A percentile compares a stretch with the other conserved stretches of the same genome.
These are phyloP conservation scores for Cerceris ruficornis DNA, from an alignment of 2,888 invertebrate genomes.

Conservation along the genomic window DNA sequence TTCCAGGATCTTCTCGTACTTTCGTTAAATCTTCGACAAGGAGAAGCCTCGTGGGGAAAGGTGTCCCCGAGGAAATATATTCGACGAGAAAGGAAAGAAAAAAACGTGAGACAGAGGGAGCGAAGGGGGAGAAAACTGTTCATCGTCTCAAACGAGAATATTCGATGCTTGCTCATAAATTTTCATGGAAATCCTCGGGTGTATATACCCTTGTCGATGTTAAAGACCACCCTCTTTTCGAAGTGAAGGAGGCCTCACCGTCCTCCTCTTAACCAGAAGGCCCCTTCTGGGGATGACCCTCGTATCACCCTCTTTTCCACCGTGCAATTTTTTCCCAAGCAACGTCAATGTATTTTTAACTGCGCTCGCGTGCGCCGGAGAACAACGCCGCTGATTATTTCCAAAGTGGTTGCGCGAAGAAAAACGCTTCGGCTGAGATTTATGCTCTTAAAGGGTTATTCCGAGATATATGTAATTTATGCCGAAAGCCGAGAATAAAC, in stretches of 20 bases:
- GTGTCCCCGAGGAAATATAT: slow-evolving; percentile 11
- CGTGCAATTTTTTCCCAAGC: slow-evolving; percentile 34
- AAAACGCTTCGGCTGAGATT: slow-evolving; percentile 3
- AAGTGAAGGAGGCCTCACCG: slow-evolving; percentile 33
- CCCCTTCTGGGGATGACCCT: slow-evolving; percentile 40
- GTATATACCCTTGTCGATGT: slow-evolving; percentile 45
- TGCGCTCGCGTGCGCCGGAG: slow-evolving; percentile 6
- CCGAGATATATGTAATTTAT: slow-evolving; percentile 6
- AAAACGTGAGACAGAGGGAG: slow-evolving; percentile 8
- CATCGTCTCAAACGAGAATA: slow-evolving; percentile 46
- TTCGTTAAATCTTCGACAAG: slow-evolving; percentile 7
- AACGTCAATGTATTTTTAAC: slow-evolving; percentile 48
- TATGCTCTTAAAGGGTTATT: slow-evolving; percentile 1
- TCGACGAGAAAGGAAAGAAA: background rate
- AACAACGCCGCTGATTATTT: slow-evolving; percentile 15
- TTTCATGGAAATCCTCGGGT: slow-evolving; percentile 60
- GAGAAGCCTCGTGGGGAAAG: background rate
- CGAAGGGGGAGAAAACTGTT: background rate
- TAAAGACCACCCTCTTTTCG: slow-evolving; percentile 53
- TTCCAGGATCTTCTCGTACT: background rate
- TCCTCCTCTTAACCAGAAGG: slow-evolving; percentile 28
- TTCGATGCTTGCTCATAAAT: slow-evolving; percentile 67
- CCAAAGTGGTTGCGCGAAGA: background rate
- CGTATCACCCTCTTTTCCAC: slow-evolving; percentile 30
- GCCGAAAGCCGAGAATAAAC: background rate